phyloP scores from a whole-genome alignment of 2,888 invertebrate species.

The Ctenicera cuprea region DNA sequence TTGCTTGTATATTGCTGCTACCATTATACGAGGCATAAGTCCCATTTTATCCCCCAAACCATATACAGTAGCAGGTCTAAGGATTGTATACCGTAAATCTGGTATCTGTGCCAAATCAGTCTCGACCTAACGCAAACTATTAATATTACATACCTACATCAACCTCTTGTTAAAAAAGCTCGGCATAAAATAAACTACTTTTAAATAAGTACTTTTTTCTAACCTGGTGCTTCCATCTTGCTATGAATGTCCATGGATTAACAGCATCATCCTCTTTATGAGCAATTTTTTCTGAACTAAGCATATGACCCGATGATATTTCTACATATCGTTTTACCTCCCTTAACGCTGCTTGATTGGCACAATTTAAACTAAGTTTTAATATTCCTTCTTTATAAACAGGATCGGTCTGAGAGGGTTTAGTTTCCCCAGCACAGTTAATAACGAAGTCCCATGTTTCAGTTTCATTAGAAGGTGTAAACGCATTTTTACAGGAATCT shows the following conservation, averaged over 20 bases:
- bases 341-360: slow-evolving; percentile 82
- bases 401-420: slow-evolving; percentile 90
- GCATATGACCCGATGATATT: slow-evolving; percentile 89
- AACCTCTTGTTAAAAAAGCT: neutral
- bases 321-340: slow-evolving; percentile 86
- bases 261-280: slow-evolving; percentile 84
- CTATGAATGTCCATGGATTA: slow-evolving; percentile 91
- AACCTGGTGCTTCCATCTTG: slow-evolving; percentile 85
- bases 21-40: slow-evolving; percentile 88
- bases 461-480: slow-evolving; percentile 77
- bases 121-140: slow-evolving; percentile 77
- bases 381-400: slow-evolving; percentile 93
- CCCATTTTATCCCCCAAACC: slow-evolving; percentile 89
- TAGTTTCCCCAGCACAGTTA: slow-evolving; percentile 95
- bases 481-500: slow-evolving; percentile 89
- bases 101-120: slow-evolving; percentile 81
- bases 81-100: slow-evolving; percentile 84
- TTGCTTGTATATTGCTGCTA: slow-evolving; percentile 92
- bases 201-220: slow-evolving; percentile 10
- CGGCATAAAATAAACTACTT: neutral
- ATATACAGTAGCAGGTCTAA: slow-evolving; percentile 91
- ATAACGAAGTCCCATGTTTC: slow-evolving; percentile 84
- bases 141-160: neutral
- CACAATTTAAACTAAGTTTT: slow-evolving; percentile 89
- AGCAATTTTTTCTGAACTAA: slow-evolving; percentile 85